These are phyloP conservation scores for Calidris pugnax DNA, from an alignment of 2,113 vertebrate genomes.

Conservation along the genomic window DNA sequence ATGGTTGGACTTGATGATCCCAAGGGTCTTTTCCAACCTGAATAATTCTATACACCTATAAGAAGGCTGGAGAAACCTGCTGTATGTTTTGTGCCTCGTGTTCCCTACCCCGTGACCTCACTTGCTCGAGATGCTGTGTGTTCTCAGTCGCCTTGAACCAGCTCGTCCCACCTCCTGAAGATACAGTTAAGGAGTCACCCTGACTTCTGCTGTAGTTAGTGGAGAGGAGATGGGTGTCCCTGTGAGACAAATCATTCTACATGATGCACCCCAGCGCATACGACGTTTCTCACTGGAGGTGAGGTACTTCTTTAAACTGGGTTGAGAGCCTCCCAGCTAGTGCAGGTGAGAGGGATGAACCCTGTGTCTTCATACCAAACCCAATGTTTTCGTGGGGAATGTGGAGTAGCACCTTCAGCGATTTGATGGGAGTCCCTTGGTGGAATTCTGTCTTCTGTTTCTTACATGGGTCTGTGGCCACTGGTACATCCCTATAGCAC, in stretches of 20 bases:
- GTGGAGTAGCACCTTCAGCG: neutral
- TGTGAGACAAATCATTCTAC: neutral
- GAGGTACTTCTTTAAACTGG: neutral
- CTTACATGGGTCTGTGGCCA: neutral
- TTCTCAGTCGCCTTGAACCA: neutral
- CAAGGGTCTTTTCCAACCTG: too few species aligned
- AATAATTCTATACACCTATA: neutral
- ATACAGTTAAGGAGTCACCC: neutral
- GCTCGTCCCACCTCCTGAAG: neutral
- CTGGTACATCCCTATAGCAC: neutral
- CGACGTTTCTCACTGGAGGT: accelerated
- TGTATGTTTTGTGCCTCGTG: neutral
- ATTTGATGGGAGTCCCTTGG: neutral
- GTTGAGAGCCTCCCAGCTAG: neutral
- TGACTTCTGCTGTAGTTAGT: neutral
- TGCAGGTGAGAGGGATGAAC: neutral
- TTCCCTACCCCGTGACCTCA: neutral
- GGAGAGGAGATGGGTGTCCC: neutral
- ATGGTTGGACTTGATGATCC: too few species aligned
- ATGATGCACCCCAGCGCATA: accelerated
- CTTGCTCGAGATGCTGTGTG: neutral
- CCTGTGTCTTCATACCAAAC: neutral
- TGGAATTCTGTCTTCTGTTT: neutral
- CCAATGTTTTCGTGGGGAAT: neutral
- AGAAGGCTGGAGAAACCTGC: neutral